Evolutionary conservation across 1,140 invertebrate species (phyloP).

Genomic region (Drosophila ficusphila): DNA sequence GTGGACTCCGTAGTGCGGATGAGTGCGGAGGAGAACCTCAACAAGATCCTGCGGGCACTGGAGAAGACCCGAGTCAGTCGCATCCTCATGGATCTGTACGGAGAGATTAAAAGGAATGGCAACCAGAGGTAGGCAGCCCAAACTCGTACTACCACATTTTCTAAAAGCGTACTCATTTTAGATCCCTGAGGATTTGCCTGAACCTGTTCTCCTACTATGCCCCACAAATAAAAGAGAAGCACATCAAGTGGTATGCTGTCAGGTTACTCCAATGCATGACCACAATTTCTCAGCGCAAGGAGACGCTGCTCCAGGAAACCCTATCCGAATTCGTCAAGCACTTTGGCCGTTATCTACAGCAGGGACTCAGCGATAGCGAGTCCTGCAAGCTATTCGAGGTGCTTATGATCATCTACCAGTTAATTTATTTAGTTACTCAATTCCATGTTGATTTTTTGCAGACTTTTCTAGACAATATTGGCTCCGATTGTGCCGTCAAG

Average conservation of each 20-base stretch:
- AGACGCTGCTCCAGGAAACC: constrained; percentile 91
- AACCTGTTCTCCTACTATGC: constrained; percentile 90
- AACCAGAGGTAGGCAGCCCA: constrained; percentile 66
- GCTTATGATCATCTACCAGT: constrained; percentile 82
- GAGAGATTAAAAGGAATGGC: constrained; percentile 92
- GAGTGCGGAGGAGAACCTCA: constrained; percentile 92
- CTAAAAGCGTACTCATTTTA: constrained; percentile 5
- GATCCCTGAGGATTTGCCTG: constrained; percentile 89
- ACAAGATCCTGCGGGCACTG: constrained; percentile 90
- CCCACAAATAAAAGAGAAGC: constrained; percentile 88
- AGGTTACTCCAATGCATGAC: constrained; percentile 90
- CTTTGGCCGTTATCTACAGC: constrained; percentile 89
- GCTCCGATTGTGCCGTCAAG: constrained; percentile 77
- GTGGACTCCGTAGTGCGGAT: constrained; percentile 91
- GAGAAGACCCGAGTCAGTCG: constrained; percentile 86
- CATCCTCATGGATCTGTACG: constrained; percentile 91
- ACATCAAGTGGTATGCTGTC: constrained; percentile 90
- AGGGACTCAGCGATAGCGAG: constrained; percentile 90
- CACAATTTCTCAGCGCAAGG: constrained; percentile 88
- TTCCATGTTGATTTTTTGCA: constrained; percentile 17
- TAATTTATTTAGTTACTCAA: neutral
- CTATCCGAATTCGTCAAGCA: constrained; percentile 88
- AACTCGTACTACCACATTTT: too few relatives aligned
- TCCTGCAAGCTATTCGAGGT: constrained; percentile 84
- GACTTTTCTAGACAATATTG: constrained; percentile 71